A percentile compares a stretch with the other conserved stretches of the same genome.
phyloP scores from a whole-genome alignment of 1,140 invertebrate species.

The Drosophila repletoides region DNA sequence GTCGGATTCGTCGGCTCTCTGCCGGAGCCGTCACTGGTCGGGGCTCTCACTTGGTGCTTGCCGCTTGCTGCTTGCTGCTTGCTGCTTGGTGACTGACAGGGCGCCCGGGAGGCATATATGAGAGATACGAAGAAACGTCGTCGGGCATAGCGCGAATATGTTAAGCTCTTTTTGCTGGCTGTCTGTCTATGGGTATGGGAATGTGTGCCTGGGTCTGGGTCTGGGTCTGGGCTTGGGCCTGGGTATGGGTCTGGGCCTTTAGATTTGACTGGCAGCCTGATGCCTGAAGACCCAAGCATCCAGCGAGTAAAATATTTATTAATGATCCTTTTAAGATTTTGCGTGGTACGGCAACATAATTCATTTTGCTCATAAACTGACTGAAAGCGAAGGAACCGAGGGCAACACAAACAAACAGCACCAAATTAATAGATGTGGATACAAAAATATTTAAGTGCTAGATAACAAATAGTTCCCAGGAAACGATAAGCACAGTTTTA shows the following conservation, averaged over 20 bases:
- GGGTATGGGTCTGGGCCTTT: conserved; percentile 19
- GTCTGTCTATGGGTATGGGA: conserved; percentile 1
- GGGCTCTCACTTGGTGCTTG: no score
- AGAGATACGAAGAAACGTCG: not conserved
- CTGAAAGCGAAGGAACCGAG: conserved; percentile 2
- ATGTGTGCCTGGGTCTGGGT: not conserved
- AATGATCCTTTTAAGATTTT: conserved; percentile 70
- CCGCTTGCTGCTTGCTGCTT: no score
- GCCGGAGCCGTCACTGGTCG: conserved; percentile 31
- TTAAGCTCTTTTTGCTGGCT: conserved; percentile 40
- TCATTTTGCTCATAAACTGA: conserved; percentile 52
- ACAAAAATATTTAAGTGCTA: conserved; percentile 13
- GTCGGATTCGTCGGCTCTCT: conserved; percentile 10
- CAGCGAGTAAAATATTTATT: conserved; percentile 64
- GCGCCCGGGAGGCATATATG: conserved; percentile 19
- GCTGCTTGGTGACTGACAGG: conserved; percentile 55
- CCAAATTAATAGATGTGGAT: not conserved
- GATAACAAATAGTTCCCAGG: not conserved
- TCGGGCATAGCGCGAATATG: conserved; percentile 24
- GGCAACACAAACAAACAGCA: conserved; percentile 1
- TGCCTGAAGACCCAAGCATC: conserved; percentile 20
- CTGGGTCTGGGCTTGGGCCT: not conserved
- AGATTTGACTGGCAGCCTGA: conserved; percentile 35
- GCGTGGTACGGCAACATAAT: conserved; percentile 56
- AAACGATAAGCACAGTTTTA: no score